A percentile compares a stretch with the other conserved stretches of the same genome.
These are phyloP conservation scores for Taeniopygia guttata DNA, from an alignment of 2,797 vertebrate species.

Conservation along the genomic window DNA sequence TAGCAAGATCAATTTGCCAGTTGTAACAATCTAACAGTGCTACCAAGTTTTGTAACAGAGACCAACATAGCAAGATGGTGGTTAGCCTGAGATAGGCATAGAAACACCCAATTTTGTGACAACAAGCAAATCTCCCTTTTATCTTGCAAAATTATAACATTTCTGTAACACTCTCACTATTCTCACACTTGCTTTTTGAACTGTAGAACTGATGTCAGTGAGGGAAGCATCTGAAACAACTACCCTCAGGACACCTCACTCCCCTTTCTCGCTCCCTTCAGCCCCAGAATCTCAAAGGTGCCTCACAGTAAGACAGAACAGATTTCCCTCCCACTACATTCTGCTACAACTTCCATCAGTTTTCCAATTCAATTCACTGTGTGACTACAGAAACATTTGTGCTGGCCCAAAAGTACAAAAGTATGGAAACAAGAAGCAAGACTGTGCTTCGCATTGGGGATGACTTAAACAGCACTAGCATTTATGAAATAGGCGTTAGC, in stretches of 20 bases:
- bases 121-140: neutral
- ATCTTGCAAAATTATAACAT: neutral
- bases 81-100: neutral
- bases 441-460: rapidly evolving
- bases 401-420: neutral
- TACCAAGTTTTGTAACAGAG: neutral
- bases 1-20: neutral
- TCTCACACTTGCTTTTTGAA: neutral
- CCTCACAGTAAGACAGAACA: neutral
- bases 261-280: neutral
- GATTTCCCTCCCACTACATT: neutral
- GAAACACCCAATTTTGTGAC: neutral
- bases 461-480: neutral
- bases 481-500: neutral
- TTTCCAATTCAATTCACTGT: neutral
- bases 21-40: neutral
- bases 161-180: neutral
- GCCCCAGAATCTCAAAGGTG: neutral
- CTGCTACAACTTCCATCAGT: neutral
- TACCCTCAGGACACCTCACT: neutral
- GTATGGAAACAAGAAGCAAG: neutral
- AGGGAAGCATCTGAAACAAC: neutral
- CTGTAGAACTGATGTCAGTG: neutral
- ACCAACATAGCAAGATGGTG: neutral
- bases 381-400: neutral